Percentiles rank a stretch among this genome's conserved stretches.
These are phyloP conservation scores for Drosophila rellima DNA, from an alignment of 2,888 invertebrate genomes.

Conservation along the genomic window DNA sequence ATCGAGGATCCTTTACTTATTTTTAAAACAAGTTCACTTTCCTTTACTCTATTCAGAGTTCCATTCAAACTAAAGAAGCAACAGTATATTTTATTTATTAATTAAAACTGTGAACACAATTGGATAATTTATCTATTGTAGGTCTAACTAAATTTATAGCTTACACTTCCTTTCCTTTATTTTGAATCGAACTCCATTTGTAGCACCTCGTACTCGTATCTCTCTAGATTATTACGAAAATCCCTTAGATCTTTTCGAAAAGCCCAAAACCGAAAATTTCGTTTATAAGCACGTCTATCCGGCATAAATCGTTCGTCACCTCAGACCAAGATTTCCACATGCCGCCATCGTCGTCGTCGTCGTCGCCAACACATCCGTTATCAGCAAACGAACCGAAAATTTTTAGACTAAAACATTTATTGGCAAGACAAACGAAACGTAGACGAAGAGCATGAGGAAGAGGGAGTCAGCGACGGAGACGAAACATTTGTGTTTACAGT, in stretches of 20 bases:
- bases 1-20: too few relatives aligned
- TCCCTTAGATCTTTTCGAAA: constrained; percentile 34
- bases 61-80: too few relatives aligned
- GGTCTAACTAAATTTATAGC: background rate
- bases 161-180: constrained; percentile 3
- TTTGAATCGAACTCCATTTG: constrained; percentile 25
- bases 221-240: constrained; percentile 31
- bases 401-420: constrained; percentile 50
- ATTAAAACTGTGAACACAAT: background rate
- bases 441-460: background rate
- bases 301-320: constrained; percentile 71
- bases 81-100: background rate
- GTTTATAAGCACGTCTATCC: constrained; percentile 38
- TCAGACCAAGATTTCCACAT: constrained; percentile 37
- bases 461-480: background rate
- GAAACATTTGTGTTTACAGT: constrained; percentile 63
- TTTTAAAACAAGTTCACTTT: too few relatives aligned
- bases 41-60: too few relatives aligned
- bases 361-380: constrained; percentile 49
- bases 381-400: constrained; percentile 41
- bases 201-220: background rate
- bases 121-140: background rate
- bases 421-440: constrained; percentile 38
- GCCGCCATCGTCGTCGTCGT: constrained; percentile 22
- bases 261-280: constrained; percentile 21